Conservation (phyloP, 2,113 vertebrate genomes). For the Pluvialis apricaria region DNA sequence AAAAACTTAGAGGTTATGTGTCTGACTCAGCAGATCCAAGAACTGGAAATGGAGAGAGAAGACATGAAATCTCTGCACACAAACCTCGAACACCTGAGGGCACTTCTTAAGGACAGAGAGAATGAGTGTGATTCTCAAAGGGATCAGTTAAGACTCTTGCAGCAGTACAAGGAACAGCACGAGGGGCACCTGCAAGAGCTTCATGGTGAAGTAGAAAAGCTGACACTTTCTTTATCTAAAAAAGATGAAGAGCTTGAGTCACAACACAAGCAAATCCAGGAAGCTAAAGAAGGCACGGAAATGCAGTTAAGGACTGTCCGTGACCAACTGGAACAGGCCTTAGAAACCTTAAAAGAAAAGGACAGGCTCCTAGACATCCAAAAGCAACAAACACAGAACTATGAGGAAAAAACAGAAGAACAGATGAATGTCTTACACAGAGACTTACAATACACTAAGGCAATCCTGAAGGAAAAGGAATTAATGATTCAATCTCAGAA, state of each 20-base stretch:
- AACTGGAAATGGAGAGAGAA: slow-evolving; percentile 46
- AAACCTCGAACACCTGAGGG: slow-evolving; percentile 67
- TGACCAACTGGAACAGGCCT: slow-evolving; percentile 52
- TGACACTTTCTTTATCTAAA: slow-evolving; percentile 52
- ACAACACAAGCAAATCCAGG: slow-evolving; percentile 48
- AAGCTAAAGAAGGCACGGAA: slow-evolving; percentile 30
- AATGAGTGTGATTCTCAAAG: slow-evolving; percentile 64
- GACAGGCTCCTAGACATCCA: slow-evolving; percentile 39
- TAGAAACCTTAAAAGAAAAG: slow-evolving; percentile 50
- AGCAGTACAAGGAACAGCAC: slow-evolving; percentile 49
- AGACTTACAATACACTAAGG: slow-evolving; percentile 20
- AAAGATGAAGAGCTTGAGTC: slow-evolving; percentile 60
- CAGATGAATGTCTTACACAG: neutral
- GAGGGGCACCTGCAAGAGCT: slow-evolving; percentile 62
- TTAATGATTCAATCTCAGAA: slow-evolving; percentile 31
- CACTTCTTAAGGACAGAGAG: slow-evolving; percentile 66
- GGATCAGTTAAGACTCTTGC: slow-evolving; percentile 53
- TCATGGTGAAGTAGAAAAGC: slow-evolving; percentile 23
- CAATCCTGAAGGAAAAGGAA: slow-evolving; percentile 32
- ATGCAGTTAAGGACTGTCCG: slow-evolving; percentile 27
- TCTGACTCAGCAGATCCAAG: slow-evolving; percentile 49
- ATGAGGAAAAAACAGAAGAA: slow-evolving; percentile 28
- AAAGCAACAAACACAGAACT: slow-evolving; percentile 12
- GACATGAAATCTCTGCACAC: slow-evolving; percentile 15
- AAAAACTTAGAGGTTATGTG: slow-evolving; percentile 56